Percentiles rank a stretch among this genome's conserved stretches.
These are phyloP conservation scores for Chrysopilus asiliformis DNA, from an alignment of 2,888 invertebrate genomes.

Conservation along the genomic window DNA sequence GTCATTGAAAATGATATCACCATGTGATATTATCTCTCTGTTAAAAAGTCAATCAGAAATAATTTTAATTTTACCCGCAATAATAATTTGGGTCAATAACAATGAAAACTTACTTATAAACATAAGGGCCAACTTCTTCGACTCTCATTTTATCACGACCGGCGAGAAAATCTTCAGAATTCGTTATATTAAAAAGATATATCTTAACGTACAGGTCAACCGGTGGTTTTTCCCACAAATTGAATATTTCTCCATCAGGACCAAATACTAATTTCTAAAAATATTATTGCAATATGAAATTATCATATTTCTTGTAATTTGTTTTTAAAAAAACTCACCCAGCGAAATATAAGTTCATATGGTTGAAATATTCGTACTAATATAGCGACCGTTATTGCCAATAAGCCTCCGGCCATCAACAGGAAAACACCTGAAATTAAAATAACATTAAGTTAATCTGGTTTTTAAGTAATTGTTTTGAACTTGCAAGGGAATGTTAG, in stretches of 20 bases:
- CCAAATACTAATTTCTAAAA: constrained; percentile 63
- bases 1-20: constrained; percentile 55
- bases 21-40: constrained; percentile 34
- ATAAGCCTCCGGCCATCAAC: constrained; percentile 52
- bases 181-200: constrained; percentile 73
- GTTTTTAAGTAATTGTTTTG: too few species aligned
- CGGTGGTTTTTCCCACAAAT: constrained; percentile 68
- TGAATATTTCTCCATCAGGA: constrained; percentile 69
- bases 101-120: constrained; percentile 62
- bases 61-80: too few species aligned
- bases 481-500: too few species aligned
- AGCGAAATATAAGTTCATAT: constrained; percentile 59
- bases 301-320: constrained; percentile 1
- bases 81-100: neutral
- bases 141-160: constrained; percentile 58
- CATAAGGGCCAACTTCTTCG: constrained; percentile 73
- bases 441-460: too few species aligned
- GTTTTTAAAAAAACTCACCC: constrained; percentile 39
- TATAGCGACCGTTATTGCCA: constrained; percentile 50
- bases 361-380: constrained; percentile 54
- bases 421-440: constrained; percentile 57
- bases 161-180: constrained; percentile 59
- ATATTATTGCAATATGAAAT: constrained; percentile 20
- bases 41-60: too few species aligned
- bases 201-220: constrained; percentile 65